Base-by-base conservation (phyloP, 2,797 vertebrate genomes). In the Cryptoblepharus egeriae region DNA sequence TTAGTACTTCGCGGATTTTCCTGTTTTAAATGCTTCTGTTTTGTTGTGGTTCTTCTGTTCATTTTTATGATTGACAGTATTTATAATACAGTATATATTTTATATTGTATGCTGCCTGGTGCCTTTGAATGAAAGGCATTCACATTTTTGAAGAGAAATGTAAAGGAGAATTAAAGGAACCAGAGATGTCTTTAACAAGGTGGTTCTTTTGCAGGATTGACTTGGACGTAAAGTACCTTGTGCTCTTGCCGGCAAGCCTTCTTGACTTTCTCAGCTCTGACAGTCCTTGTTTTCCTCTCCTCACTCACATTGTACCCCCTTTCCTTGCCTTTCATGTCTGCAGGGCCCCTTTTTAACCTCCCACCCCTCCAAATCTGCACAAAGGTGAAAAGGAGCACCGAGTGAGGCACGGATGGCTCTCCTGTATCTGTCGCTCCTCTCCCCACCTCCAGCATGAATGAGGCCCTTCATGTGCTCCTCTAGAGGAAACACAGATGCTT, bases 401-500 rank as follows among this genome's bases (percentile, higher is more conserved):
- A 91, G 88, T 75, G 86, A 89, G 88, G 79, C 61, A 24, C 80
- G 0, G 18, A 90, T 82, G 89, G 49, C 91, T 92, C 87, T 77
- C 79, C 78, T 86, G 45, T 89, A 90, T 93, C 90, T 93, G 91
- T 88, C 90, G 91, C 82, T 92, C 91, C 87, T 86, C 85, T 91
- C 87, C 86, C 88, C 80, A 93, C 91, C 90, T 93, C 89, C 73
- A 73, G 87, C 8, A 75, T 94, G 93, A 94, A 94, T 93, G 86
- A 90, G 86, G 88, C 92, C 91, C 91, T 94, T 94, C 93, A 93
- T 93, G 82, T 80, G 73, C 88, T 91, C 84, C 87, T 93, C 84
- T 87, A 88, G 91, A 91, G 86, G 88, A 92, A 93, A 94, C 93
- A 94, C 92, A 93, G 92, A 93, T 92, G 91, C 93, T 93, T 94